Evolutionary conservation across 2,113 vertebrate genomes (phyloP), one percentile per base, ranked within the genome.

Genomic region (Silurus asotus): DNA sequence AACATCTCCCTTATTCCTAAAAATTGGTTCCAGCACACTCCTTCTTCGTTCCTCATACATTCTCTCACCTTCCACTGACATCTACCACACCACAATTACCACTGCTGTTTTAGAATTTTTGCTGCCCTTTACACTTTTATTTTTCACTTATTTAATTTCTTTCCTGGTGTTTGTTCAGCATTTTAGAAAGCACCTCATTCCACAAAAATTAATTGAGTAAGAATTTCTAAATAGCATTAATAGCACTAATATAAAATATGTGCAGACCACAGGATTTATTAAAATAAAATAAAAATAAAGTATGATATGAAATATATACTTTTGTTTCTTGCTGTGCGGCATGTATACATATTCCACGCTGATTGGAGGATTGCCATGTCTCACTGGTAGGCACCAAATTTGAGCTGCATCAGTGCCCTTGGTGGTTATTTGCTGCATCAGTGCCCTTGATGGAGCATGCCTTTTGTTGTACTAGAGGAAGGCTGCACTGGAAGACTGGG

Each of bases 361-460:
- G 93, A 94, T 94, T 95, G 94, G 91, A 81, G 87, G 92, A 93
- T 94, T 93, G 93, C 89, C 37, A 89, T 92, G 91, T 89, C 89
- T 77, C 90, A 89, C 91, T 91, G 89, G 48, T 37, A 37, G 37
- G 48, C 84, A 80, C 55, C 61, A 65, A 81, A 82, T 76, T 56
- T 61, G 28, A 70, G 19, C 28, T 84, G 84, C 75, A 74, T 88
- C 81, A 86, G 25, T 86, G 84, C 58, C 69, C 88, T 81, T 88
- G 81, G 69, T 81, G 20, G 48, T 37, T 89, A 81, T 88, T 86
- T 69, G 23, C 28, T 62, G 84, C 75, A 74, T 88, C 81, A 86
- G 25, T 86, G 84, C 65, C 69, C 88, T 81, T 88, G 81, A 61
- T 81, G 20, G 48, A 81, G 84, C 56, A 82, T 80, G 83, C 37